A percentile compares a stretch with the other conserved stretches of the same genome.
Conservation (phyloP, 2,797 vertebrate genomes). For the Lindbergichthys nudifrons region DNA sequence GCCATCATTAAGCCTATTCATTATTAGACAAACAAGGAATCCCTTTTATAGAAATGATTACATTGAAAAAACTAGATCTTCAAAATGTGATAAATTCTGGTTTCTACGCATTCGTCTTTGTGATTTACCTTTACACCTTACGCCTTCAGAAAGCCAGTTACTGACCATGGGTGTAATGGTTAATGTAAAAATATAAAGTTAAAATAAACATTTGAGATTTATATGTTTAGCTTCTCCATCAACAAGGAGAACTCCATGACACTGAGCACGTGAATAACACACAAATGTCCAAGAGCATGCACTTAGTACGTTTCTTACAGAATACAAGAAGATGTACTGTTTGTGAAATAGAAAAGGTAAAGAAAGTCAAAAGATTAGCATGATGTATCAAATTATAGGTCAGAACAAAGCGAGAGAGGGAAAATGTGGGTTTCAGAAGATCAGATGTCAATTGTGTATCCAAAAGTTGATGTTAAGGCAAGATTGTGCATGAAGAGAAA, state of each 20-base stretch:
- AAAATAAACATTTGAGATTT: background rate
- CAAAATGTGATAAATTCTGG: background rate
- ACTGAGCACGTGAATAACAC: constrained; percentile 15
- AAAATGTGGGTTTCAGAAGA: constrained; percentile 10
- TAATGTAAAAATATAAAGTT: background rate
- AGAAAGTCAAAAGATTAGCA: background rate
- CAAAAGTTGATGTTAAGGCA: constrained; percentile 6
- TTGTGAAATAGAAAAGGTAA: background rate
- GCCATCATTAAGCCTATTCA: background rate
- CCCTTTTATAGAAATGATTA: background rate
- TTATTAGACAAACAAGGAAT: background rate
- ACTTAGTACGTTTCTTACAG: background rate
- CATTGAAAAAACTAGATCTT: background rate
- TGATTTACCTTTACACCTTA: background rate
- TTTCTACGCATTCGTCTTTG: background rate
- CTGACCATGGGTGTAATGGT: background rate
- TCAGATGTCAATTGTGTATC: background rate
- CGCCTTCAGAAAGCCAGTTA: background rate
- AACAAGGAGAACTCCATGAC: constrained; percentile 1
- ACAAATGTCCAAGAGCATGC: constrained; percentile 22
- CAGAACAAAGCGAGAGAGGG: background rate
- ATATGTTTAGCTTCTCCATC: background rate
- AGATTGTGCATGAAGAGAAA: constrained; percentile 1
- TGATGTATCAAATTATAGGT: background rate
- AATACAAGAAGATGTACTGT: background rate